A percentile compares a stretch with the other conserved stretches of the same genome.
These are phyloP conservation scores for Pseudomyrmex dendroicus DNA, from an alignment of 1,140 invertebrate species.

Conservation along the genomic window DNA sequence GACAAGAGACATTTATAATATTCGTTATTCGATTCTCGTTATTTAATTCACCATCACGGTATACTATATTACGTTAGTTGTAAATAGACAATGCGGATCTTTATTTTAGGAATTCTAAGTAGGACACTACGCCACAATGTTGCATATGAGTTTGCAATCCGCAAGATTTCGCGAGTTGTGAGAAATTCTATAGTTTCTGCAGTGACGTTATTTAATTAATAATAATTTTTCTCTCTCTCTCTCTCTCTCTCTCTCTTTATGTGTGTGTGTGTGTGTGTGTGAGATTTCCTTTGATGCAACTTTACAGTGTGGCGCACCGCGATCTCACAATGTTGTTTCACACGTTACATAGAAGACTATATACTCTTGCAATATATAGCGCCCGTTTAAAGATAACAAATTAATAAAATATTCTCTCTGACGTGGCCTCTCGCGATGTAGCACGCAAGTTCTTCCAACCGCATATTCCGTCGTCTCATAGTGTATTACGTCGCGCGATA, in stretches of 20 bases:
- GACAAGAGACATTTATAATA: not conserved
- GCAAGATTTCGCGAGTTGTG: not conserved
- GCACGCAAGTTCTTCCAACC: not conserved
- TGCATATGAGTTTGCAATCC: not conserved
- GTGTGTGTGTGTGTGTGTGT: too few species aligned
- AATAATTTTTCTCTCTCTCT: not conserved
- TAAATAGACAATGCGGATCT: constrained; percentile 53
- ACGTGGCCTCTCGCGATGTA: constrained; percentile 3
- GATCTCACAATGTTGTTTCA: not conserved
- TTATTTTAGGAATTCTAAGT: constrained; percentile 45
- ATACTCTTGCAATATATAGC: not conserved
- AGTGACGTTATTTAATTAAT: constrained; percentile 9
- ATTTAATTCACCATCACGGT: not conserved
- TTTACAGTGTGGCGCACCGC: not conserved
- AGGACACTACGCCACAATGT: constrained; percentile 16
- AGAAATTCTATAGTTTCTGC: not conserved
- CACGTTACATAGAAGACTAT: not conserved
- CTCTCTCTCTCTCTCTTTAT: too few species aligned
- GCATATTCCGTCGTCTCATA: not conserved
- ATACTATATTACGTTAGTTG: constrained; percentile 22
- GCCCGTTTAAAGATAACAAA: constrained; percentile 30
- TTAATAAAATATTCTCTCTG: constrained; percentile 27
- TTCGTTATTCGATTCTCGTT: not conserved
- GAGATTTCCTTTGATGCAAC: not conserved
- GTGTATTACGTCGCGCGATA: not conserved